Evolutionary conservation across 2,113 vertebrate species (phyloP).

Genomic region (Rhinolophus ferrumequinum): DNA sequence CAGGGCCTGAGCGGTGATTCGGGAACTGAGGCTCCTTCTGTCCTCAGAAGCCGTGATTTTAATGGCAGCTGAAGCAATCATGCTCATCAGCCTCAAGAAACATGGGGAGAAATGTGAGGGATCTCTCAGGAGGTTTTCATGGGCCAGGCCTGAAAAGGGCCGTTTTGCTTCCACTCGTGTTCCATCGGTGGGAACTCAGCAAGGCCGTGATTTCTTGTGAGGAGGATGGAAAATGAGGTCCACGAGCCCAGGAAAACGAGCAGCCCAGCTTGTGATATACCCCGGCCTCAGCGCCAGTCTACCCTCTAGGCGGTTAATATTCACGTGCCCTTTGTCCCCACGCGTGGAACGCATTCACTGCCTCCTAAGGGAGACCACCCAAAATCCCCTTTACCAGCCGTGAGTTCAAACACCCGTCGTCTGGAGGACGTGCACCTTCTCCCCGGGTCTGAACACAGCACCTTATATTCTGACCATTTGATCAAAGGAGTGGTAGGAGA

Average conservation of each 20-base stretch:
- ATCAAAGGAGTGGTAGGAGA: not conserved
- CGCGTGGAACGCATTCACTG: not conserved
- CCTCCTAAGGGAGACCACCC: not conserved
- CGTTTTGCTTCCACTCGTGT: not conserved
- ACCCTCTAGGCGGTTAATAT: too few relatives aligned
- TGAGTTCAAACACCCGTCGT: not conserved
- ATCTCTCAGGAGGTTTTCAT: too few relatives aligned
- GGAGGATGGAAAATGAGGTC: not conserved
- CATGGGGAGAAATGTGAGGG: not conserved
- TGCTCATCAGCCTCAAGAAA: not conserved
- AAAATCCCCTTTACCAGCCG: too few relatives aligned
- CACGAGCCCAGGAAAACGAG: not conserved
- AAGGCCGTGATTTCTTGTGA: not conserved
- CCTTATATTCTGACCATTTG: too few relatives aligned
- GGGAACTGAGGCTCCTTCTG: not conserved
- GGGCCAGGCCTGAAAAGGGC: not conserved
- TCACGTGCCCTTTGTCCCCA: not conserved
- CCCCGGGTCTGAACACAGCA: not conserved
- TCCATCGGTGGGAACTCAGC: not conserved
- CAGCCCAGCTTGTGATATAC: not conserved
- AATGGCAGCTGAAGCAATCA: not conserved
- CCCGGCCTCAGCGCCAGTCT: not conserved
- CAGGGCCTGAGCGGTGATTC: not conserved
- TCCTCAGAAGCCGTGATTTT: too few relatives aligned
- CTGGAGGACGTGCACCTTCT: rapidly evolving